phyloP scores from a whole-genome alignment of 2,797 vertebrate species.

The Esox lucius region DNA sequence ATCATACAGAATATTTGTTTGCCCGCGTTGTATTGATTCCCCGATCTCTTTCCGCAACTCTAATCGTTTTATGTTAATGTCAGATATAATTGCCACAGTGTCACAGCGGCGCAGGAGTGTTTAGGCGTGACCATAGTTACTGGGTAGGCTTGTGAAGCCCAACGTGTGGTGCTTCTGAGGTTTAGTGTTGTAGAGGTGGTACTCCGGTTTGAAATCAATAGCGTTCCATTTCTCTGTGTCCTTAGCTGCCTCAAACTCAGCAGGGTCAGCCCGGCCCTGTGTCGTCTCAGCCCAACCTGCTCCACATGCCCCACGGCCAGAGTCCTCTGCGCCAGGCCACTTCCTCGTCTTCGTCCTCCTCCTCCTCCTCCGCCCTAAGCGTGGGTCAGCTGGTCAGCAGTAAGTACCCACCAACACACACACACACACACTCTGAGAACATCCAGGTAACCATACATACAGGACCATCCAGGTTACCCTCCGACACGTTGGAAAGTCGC shows the following conservation, averaged over 20 bases:
- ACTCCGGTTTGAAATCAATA: slow-evolving; percentile 12
- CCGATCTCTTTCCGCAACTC: slow-evolving; percentile 7
- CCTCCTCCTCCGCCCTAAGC: slow-evolving; percentile 93
- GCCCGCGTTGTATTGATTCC: slow-evolving; percentile 21
- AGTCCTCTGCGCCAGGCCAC: slow-evolving; percentile 92
- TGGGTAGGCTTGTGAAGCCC: slow-evolving; percentile 30
- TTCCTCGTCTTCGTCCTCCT: slow-evolving; percentile 93
- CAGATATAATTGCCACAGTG: slow-evolving; percentile 57
- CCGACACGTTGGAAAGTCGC: background rate
- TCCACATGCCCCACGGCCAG: slow-evolving; percentile 95
- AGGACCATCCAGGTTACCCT: background rate
- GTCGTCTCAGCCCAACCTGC: slow-evolving; percentile 87
- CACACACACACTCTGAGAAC: slow-evolving; percentile 7
- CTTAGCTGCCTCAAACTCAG: slow-evolving; percentile 87
- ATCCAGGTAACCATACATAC: slow-evolving; percentile 21
- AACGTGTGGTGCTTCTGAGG: background rate
- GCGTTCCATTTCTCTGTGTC: slow-evolving; percentile 17
- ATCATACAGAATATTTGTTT: slow-evolving; percentile 54
- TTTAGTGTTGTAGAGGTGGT: slow-evolving; percentile 28
- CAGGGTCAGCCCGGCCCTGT: slow-evolving; percentile 87
- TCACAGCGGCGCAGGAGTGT: slow-evolving; percentile 33
- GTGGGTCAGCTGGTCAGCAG: slow-evolving; percentile 99
- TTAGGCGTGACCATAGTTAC: slow-evolving; percentile 37
- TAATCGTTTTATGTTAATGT: slow-evolving; percentile 55
- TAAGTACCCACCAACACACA: slow-evolving; percentile 78